Evolutionary conservation across 2,888 invertebrate species (phyloP).

Genomic region (Pristionchus fissidentatus): DNA sequence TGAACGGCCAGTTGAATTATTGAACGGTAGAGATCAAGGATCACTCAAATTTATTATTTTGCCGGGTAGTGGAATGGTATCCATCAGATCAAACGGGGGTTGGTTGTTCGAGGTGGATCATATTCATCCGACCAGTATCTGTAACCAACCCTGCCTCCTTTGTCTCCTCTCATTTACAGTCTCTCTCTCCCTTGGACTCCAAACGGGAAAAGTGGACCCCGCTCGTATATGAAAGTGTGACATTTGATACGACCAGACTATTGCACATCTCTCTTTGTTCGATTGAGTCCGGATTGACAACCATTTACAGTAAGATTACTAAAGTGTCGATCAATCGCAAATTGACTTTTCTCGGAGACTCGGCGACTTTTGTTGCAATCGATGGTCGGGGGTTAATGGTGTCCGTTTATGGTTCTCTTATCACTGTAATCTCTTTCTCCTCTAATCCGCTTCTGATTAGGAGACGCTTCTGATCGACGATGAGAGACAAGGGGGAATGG

Average conservation of each 20-base stretch:
- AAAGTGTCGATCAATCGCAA: neutral
- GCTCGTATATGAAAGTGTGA: constrained; percentile 7
- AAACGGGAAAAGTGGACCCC: neutral
- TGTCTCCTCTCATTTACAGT: constrained; percentile 27
- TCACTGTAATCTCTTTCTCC: constrained; percentile 22
- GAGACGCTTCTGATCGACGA: constrained; percentile 2
- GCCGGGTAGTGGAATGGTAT: no score
- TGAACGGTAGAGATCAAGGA: neutral
- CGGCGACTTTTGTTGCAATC: neutral
- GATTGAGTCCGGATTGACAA: neutral
- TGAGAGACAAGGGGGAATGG: neutral
- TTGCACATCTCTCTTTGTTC: neutral
- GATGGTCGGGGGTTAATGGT: constrained; percentile 3
- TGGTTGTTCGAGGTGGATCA: neutral
- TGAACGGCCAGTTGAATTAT: neutral
- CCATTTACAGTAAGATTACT: constrained; percentile 6
- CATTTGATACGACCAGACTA: neutral
- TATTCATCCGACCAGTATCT: neutral
- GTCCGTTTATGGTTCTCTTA: constrained; percentile 16
- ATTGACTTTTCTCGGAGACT: neutral
- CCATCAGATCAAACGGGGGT: neutral
- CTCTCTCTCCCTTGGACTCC: constrained; percentile 19
- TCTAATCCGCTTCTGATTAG: constrained; percentile 38
- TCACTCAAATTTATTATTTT: no score
- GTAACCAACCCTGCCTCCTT: constrained; percentile 21